Conservation (phyloP, 2,113 vertebrate species). For the Daboia siamensis region DNA sequence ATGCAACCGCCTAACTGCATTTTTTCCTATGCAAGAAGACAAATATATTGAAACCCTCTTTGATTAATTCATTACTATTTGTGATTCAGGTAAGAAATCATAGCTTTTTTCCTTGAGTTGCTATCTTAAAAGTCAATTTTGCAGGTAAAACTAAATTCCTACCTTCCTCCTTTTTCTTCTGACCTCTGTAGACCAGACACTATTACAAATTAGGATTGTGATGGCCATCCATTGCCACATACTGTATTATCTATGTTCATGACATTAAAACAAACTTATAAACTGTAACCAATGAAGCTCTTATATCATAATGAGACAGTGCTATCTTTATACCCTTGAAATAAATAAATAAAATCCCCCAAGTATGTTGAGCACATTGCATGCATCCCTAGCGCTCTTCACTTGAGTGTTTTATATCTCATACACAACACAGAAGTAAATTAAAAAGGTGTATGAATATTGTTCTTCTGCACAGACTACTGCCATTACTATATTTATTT, state of each 20-base stretch:
- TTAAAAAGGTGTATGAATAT: neutral
- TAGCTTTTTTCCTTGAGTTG: neutral
- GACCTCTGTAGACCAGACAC: slow-evolving; percentile 37
- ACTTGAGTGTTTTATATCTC: neutral
- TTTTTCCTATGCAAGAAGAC: neutral
- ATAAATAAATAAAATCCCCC: neutral
- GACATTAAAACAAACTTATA: neutral
- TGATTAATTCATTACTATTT: neutral
- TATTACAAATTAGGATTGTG: neutral
- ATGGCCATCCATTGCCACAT: slow-evolving; percentile 32
- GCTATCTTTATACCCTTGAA: neutral
- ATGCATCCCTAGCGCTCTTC: neutral
- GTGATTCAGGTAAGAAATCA: neutral
- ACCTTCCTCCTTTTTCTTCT: slow-evolving; percentile 9
- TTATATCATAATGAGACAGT: slow-evolving; percentile 19
- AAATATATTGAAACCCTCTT: neutral
- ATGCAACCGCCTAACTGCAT: neutral
- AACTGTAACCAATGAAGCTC: slow-evolving; percentile 34
- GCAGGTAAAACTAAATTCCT: slow-evolving; percentile 27
- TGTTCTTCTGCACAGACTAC: neutral
- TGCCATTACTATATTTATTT: neutral
- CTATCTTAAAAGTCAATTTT: slow-evolving; percentile 22
- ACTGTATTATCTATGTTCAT: neutral
- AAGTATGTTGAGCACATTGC: slow-evolving; percentile 2
- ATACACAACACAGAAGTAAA: neutral